A percentile compares a stretch with the other conserved stretches of the same genome.
These are phyloP conservation scores for Hirundo rustica DNA, from an alignment of 2,797 vertebrate genomes.

Conservation along the genomic window DNA sequence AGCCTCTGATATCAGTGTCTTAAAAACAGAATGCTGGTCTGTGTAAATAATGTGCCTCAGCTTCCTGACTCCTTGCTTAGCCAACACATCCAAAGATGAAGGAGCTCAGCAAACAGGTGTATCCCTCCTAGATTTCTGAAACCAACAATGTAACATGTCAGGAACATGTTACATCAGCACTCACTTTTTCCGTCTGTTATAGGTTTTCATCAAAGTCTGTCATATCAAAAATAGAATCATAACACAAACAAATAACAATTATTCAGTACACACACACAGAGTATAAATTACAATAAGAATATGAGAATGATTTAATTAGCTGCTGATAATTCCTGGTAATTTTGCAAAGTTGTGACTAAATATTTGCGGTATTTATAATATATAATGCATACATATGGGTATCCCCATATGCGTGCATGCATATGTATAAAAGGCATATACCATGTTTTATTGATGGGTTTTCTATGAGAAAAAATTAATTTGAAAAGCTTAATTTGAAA, in stretches of 20 bases:
- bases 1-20: background rate
- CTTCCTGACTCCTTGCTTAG: background rate
- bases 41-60: background rate
- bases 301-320: conserved; percentile 5
- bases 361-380: background rate
- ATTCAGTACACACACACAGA: background rate
- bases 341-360: background rate
- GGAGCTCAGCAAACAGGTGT: background rate
- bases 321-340: background rate
- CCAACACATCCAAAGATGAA: background rate
- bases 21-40: background rate
- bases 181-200: background rate
- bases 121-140: background rate
- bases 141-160: accelerated
- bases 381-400: background rate
- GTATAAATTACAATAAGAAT: background rate
- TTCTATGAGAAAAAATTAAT: conserved; percentile 39
- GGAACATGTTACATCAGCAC: background rate
- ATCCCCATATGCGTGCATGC: background rate
- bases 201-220: background rate
- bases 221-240: background rate
- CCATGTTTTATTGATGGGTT: conserved; percentile 23
- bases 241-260: background rate
- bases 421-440: background rate
- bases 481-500: conserved; percentile 49